Evolutionary conservation across 2,113 vertebrate species (phyloP).

Genomic region (Agapornis roseicollis): DNA sequence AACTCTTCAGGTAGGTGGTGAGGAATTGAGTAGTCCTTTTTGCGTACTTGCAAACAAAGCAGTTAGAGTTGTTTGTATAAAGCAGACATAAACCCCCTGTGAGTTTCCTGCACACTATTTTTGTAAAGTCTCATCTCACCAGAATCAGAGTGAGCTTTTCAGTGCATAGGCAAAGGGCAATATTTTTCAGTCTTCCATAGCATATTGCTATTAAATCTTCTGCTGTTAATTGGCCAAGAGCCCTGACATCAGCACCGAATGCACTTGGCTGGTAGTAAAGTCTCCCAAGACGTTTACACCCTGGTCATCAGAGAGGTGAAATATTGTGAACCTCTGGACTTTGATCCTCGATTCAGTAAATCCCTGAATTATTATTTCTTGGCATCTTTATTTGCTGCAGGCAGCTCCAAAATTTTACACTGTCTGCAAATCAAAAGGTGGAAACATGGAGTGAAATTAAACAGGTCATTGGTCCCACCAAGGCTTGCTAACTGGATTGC

Average conservation of each 20-base stretch:
- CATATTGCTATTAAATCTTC: neutral
- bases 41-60: neutral
- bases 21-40: neutral
- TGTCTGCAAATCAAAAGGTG: neutral
- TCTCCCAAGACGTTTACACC: neutral
- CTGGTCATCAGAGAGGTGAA: neutral
- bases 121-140: neutral
- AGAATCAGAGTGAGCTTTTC: neutral
- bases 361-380: neutral
- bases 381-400: neutral
- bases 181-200: neutral
- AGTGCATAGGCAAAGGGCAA: neutral
- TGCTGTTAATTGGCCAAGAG: neutral
- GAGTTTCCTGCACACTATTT: neutral
- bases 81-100: neutral
- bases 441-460: neutral
- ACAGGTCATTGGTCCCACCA: neutral
- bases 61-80: neutral
- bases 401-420: neutral
- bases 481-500: neutral
- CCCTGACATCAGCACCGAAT: neutral
- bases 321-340: neutral
- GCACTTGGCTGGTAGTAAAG: neutral
- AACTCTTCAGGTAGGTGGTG: neutral
- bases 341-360: neutral